Percentiles rank a stretch among this genome's conserved stretches.
Conservation (phyloP, 2,113 vertebrate species). For the Xiphophorus couchianus region DNA sequence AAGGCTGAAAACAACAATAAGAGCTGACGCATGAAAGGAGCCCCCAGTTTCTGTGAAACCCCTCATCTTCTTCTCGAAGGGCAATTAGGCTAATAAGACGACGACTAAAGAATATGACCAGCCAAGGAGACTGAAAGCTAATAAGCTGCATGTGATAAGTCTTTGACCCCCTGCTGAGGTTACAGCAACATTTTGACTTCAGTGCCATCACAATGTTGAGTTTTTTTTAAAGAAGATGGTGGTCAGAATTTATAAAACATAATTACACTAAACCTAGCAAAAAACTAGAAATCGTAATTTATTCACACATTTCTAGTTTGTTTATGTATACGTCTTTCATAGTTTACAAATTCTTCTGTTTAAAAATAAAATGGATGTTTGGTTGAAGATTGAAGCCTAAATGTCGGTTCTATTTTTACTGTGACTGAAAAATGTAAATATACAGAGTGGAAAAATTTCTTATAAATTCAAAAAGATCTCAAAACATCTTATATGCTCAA, state of each 20-base stretch:
- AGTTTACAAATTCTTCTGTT: neutral
- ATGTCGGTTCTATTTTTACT: no score
- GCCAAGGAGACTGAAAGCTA: conserved; percentile 34
- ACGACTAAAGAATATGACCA: conserved; percentile 55
- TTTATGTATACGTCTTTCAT: neutral
- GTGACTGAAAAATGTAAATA: no score
- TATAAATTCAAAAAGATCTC: no score
- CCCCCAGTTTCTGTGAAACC: conserved; percentile 26
- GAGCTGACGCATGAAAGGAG: conserved; percentile 42
- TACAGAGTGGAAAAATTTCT: no score
- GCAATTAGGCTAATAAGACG: conserved; percentile 54
- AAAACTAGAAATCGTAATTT: neutral
- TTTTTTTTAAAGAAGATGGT: neutral
- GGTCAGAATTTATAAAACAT: neutral
- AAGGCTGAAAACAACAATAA: conserved; percentile 29
- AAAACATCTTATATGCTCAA: no score
- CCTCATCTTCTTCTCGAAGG: conserved; percentile 26
- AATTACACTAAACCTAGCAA: neutral
- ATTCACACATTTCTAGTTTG: neutral
- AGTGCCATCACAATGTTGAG: neutral
- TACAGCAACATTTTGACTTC: conserved; percentile 20
- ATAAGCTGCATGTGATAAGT: conserved; percentile 42
- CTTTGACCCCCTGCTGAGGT: conserved; percentile 54
- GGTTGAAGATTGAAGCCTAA: no score
- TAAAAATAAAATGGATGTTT: no score